A percentile compares a stretch with the other conserved stretches of the same genome.
Conservation (phyloP, 2,888 invertebrate genomes). For the Drosophila glabriapex region DNA sequence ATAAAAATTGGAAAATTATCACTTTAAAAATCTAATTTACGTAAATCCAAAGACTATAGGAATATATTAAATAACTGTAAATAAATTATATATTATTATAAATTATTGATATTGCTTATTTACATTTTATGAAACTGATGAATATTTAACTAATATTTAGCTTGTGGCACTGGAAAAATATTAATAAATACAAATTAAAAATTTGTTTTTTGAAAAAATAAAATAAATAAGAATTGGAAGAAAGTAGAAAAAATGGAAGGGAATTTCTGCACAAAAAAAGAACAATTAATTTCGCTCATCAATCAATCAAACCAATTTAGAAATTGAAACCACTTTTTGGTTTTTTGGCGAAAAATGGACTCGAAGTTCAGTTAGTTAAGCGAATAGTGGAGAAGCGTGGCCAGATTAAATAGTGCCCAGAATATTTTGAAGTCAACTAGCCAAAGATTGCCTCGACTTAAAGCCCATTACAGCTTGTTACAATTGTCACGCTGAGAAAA, state of each 20-base stretch:
- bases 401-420: background rate
- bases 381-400: background rate
- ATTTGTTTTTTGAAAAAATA: no score
- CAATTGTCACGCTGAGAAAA: constrained; percentile 52
- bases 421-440: background rate
- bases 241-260: background rate
- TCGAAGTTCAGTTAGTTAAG: background rate
- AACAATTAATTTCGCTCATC: background rate
- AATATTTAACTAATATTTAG: background rate
- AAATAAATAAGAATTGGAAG: background rate
- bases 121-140: background rate
- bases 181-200: background rate
- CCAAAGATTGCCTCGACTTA: constrained; percentile 6
- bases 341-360: background rate
- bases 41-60: background rate
- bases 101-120: background rate
- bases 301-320: background rate
- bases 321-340: background rate
- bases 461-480: constrained; percentile 23
- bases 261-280: background rate
- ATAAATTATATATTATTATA: no score
- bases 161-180: background rate
- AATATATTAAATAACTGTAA: background rate
- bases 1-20: background rate
- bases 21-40: background rate